Percentiles rank a stretch among this genome's conserved stretches.
Conservation (phyloP, 1,140 invertebrate species). For the Dinothrombium tinctorium region DNA sequence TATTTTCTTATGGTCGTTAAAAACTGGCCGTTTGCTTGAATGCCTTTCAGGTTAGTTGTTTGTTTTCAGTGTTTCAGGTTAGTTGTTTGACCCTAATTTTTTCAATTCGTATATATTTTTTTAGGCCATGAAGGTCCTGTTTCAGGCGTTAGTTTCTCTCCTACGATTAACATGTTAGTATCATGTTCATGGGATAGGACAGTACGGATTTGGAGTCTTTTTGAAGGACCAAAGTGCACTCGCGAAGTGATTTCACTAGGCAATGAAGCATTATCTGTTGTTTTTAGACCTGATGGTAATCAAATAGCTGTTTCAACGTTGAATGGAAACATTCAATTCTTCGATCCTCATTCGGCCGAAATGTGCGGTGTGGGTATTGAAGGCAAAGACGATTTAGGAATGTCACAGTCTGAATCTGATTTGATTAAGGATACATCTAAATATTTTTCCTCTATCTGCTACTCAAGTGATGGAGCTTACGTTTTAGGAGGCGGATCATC, state of each 20-base stretch:
- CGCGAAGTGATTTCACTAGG: slow-evolving; percentile 54
- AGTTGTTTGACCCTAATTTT: slow-evolving; percentile 7
- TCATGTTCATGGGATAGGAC: slow-evolving; percentile 88
- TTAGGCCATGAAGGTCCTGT: slow-evolving; percentile 81
- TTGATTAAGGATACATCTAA: slow-evolving; percentile 70
- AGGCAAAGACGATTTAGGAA: slow-evolving; percentile 62
- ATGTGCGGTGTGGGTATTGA: slow-evolving; percentile 52
- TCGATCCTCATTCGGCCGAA: slow-evolving; percentile 38
- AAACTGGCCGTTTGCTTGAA: slow-evolving; percentile 67
- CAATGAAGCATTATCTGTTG: slow-evolving; percentile 57
- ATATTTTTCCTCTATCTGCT: slow-evolving; percentile 65
- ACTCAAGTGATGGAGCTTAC: slow-evolving; percentile 68
- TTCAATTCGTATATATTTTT: slow-evolving; percentile 41
- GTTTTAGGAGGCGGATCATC: slow-evolving; percentile 72
- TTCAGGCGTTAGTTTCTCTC: slow-evolving; percentile 51
- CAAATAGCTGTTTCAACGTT: slow-evolving; percentile 75
- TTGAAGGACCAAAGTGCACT: slow-evolving; percentile 43
- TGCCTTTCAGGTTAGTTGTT: slow-evolving; percentile 5
- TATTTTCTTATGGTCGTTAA: slow-evolving; percentile 82
- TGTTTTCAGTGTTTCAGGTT: background rate
- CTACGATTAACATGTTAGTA: slow-evolving; percentile 38
- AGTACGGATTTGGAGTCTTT: slow-evolving; percentile 67
- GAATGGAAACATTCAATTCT: slow-evolving; percentile 66
- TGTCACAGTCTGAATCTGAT: slow-evolving; percentile 54
- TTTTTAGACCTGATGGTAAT: slow-evolving; percentile 62